phyloP scores from a whole-genome alignment of 2,888 invertebrate species.

The Drosophila niveifrons region DNA sequence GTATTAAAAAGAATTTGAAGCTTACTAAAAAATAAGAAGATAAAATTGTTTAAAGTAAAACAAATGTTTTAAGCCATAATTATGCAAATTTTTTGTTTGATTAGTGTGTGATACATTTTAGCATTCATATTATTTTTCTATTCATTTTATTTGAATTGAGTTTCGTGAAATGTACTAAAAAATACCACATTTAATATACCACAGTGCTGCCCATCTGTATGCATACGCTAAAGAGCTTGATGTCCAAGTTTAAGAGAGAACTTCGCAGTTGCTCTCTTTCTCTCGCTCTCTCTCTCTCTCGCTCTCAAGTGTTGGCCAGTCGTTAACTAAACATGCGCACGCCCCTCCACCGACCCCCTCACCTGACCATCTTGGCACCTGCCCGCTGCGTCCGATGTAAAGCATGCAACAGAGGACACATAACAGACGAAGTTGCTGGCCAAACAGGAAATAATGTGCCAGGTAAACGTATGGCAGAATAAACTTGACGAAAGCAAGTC shows the following conservation, averaged over 20 bases:
- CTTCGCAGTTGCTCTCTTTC: background rate
- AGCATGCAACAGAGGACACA: slow-evolving; percentile 33
- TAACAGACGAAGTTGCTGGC: slow-evolving; percentile 20
- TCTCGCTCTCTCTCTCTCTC: background rate
- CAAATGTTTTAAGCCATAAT: too few relatives aligned
- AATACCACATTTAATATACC: slow-evolving; percentile 30
- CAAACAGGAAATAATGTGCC: slow-evolving; percentile 34
- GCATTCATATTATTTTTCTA: background rate
- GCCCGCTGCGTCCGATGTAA: slow-evolving; percentile 6
- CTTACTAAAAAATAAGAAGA: too few relatives aligned
- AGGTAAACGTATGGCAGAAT: slow-evolving; percentile 53
- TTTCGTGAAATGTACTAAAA: slow-evolving; percentile 4
- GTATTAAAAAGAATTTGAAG: too few relatives aligned
- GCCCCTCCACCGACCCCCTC: background rate
- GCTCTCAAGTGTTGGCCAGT: slow-evolving; percentile 25
- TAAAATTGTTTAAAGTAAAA: too few relatives aligned
- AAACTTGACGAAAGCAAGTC: slow-evolving; percentile 59
- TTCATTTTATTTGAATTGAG: background rate
- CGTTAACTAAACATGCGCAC: slow-evolving; percentile 46
- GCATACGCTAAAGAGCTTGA: slow-evolving; percentile 20
- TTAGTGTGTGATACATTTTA: too few relatives aligned
- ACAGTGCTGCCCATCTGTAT: slow-evolving; percentile 44
- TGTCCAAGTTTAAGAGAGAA: slow-evolving; percentile 27
- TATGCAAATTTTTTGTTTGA: too few relatives aligned
- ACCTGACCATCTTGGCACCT: background rate